A percentile compares a stretch with the other conserved stretches of the same genome.
phyloP scores from a whole-genome alignment of 2,888 invertebrate genomes.

The Papilio demoleus region DNA sequence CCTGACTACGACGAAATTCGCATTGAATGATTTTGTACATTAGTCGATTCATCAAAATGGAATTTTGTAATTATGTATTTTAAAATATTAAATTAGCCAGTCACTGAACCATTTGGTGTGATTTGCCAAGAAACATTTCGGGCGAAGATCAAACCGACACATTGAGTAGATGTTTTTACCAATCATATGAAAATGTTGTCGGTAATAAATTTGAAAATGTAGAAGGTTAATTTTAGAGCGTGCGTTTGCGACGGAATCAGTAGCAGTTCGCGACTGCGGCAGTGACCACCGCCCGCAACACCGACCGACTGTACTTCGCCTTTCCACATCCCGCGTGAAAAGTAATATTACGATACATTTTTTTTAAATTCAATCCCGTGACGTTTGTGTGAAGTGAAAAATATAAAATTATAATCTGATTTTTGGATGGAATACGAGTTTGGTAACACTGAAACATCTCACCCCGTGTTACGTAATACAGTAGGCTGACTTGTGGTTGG shows the following conservation, averaged over 20 bases:
- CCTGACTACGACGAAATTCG: no score
- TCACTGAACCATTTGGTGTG: slow-evolving; percentile 52
- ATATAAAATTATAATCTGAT: not conserved
- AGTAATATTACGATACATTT: slow-evolving; percentile 13
- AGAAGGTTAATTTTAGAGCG: slow-evolving; percentile 57
- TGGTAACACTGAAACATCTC: not conserved
- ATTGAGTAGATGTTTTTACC: slow-evolving; percentile 64
- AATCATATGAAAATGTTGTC: slow-evolving; percentile 63
- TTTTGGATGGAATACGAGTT: not conserved
- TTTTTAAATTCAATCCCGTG: slow-evolving; percentile 3
- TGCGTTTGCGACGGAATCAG: slow-evolving; percentile 49
- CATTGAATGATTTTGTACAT: not conserved
- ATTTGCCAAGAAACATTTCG: slow-evolving; percentile 66
- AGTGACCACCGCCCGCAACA: slow-evolving; percentile 48
- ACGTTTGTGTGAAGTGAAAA: slow-evolving; percentile 26
- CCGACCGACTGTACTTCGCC: slow-evolving; percentile 45
- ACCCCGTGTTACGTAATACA: slow-evolving; percentile 17
- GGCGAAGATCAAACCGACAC: slow-evolving; percentile 47
- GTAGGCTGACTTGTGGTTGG: not conserved
- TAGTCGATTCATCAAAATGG: not conserved
- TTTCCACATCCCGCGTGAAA: slow-evolving; percentile 30
- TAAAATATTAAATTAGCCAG: slow-evolving; percentile 24
- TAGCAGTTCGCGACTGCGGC: slow-evolving; percentile 54
- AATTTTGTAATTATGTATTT: not conserved
- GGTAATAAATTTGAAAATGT: slow-evolving; percentile 76